Evolutionary conservation across 2,797 vertebrate species (phyloP).

Genomic region (Gallinago nigripennis): DNA sequence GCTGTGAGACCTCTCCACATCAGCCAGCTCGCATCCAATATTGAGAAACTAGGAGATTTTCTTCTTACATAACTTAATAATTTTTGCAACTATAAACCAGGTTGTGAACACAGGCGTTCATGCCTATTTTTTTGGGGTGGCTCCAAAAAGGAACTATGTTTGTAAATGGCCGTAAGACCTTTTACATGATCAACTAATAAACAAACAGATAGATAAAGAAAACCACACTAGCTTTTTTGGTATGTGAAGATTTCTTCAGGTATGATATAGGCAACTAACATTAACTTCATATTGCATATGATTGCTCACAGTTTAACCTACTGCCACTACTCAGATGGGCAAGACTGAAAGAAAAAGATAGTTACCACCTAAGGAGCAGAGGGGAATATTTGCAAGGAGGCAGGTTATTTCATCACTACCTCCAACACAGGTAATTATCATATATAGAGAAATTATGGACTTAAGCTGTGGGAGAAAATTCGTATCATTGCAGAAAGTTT

Average conservation of each 20-base stretch:
- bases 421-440: neutral
- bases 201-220: neutral
- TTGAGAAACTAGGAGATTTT: neutral
- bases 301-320: neutral
- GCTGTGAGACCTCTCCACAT: neutral
- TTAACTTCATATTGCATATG: neutral
- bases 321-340: neutral
- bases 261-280: neutral
- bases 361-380: neutral
- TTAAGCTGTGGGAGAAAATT: neutral
- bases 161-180: neutral
- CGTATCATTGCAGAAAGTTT: neutral
- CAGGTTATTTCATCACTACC: neutral
- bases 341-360: neutral
- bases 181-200: neutral
- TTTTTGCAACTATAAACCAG: neutral
- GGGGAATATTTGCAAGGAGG: neutral
- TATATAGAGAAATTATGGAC: neutral
- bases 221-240: neutral
- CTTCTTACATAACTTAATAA: neutral
- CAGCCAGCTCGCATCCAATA: neutral
- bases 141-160: neutral
- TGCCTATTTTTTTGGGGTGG: accelerated
- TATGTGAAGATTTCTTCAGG: neutral
- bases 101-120: neutral